A percentile compares a stretch with the other conserved stretches of the same genome.
phyloP scores from a whole-genome alignment of 2,888 invertebrate species.

The Cephus pulcher region DNA sequence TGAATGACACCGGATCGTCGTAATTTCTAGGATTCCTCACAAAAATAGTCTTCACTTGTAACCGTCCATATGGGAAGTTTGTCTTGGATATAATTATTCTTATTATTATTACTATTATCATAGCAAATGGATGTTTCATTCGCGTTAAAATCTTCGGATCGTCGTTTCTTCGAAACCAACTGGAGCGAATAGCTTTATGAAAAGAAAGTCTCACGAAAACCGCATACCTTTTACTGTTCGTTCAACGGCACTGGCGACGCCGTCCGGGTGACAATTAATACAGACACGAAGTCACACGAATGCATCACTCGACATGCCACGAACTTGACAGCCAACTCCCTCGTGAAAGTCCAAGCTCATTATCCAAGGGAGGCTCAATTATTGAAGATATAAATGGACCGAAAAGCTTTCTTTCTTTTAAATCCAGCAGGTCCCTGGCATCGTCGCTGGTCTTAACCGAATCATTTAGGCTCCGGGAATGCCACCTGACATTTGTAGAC shows the following conservation, averaged over 20 bases:
- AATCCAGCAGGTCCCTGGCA: background rate
- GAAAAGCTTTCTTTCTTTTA: background rate
- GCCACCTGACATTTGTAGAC: slow-evolving; percentile 66
- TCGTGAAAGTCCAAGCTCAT: background rate
- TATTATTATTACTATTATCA: background rate
- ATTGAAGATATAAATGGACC: background rate
- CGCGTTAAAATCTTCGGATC: background rate
- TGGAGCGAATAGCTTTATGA: background rate
- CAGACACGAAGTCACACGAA: background rate
- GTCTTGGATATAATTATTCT: background rate
- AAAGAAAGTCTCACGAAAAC: background rate
- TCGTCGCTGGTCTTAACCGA: slow-evolving; percentile 39
- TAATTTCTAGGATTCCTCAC: background rate
- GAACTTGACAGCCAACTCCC: background rate
- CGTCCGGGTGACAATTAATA: background rate
- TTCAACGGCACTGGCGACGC: background rate
- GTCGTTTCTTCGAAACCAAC: background rate
- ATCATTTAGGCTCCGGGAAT: slow-evolving; percentile 65
- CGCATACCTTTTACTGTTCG: background rate
- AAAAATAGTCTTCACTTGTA: background rate
- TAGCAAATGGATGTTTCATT: background rate
- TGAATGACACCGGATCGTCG: background rate
- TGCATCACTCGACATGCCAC: background rate
- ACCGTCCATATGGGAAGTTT: background rate
- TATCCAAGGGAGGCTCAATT: background rate